These are phyloP conservation scores for Zele albiditarsus DNA, from an alignment of 2,888 invertebrate species.

Conservation along the genomic window DNA sequence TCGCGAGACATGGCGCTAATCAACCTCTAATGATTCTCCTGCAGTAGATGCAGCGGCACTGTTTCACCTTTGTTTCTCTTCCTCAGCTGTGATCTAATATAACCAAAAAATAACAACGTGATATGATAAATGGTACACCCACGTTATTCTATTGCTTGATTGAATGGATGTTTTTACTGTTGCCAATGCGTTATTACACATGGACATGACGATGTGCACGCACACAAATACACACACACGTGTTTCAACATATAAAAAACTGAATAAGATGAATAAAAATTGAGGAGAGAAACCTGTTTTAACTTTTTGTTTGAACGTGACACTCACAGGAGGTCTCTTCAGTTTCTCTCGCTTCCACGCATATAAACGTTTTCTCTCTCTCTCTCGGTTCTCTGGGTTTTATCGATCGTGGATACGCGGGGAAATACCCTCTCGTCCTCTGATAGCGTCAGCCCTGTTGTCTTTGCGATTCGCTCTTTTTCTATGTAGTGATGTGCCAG, in stretches of 20 bases:
- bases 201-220: too few relatives aligned
- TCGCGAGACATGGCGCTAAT: constrained; percentile 57
- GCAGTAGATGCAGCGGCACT: constrained; percentile 42
- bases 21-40: constrained; percentile 47
- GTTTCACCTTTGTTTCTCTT: constrained; percentile 55
- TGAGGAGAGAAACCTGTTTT: background rate
- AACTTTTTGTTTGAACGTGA: background rate
- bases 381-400: constrained; percentile 29
- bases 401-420: constrained; percentile 27
- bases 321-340: constrained; percentile 14
- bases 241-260: background rate
- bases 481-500: constrained; percentile 33
- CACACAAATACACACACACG: background rate
- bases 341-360: background rate
- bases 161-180: background rate
- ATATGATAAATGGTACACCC: background rate
- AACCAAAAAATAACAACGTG: constrained; percentile 5
- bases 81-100: constrained; percentile 70
- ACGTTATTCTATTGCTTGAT: background rate
- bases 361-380: constrained; percentile 17
- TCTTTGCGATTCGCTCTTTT: constrained; percentile 17
- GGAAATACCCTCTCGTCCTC: constrained; percentile 1
- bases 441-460: constrained; percentile 29
- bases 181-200: background rate
- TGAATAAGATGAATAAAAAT: background rate